Evolutionary conservation across 2,113 vertebrate species (phyloP).

Genomic region (human): DNA sequence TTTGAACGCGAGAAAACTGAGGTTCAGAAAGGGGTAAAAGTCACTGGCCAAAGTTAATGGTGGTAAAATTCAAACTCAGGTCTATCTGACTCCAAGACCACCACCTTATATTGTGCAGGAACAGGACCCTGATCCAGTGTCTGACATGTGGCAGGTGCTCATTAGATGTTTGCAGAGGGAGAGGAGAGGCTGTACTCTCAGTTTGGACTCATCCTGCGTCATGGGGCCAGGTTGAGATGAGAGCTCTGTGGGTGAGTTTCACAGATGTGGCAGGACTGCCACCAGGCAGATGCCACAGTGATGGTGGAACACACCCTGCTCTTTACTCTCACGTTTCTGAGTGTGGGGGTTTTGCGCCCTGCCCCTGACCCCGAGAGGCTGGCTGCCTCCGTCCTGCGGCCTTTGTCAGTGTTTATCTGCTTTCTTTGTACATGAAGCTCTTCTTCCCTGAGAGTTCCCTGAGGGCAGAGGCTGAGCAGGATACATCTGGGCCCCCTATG

Average conservation of each 20-base stretch:
- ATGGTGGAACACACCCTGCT: neutral
- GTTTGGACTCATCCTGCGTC: neutral
- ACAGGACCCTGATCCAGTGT: neutral
- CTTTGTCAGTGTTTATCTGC: slow-evolving; percentile 59
- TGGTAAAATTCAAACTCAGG: neutral
- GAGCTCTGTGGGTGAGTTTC: neutral
- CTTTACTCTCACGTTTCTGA: neutral
- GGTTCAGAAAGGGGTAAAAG: neutral
- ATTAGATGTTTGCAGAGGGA: neutral
- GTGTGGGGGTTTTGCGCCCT: neutral
- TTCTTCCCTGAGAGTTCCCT: slow-evolving; percentile 72
- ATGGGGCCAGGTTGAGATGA: neutral
- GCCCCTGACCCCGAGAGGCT: slow-evolving; percentile 44
- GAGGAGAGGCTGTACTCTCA: neutral
- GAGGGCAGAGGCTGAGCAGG: slow-evolving; percentile 70
- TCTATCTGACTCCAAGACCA: slow-evolving; percentile 45
- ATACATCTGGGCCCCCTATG: slow-evolving; percentile 70
- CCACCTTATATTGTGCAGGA: slow-evolving; percentile 17
- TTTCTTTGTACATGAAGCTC: slow-evolving; percentile 70
- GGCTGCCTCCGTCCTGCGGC: slow-evolving; percentile 7
- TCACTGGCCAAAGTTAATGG: neutral
- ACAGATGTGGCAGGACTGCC: neutral
- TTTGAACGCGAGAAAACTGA: slow-evolving; percentile 23
- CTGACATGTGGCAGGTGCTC: neutral
- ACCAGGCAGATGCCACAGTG: neutral